Evolutionary conservation across 1,140 invertebrate species (phyloP).

Genomic region (Lysiphlebus fabarum): DNA sequence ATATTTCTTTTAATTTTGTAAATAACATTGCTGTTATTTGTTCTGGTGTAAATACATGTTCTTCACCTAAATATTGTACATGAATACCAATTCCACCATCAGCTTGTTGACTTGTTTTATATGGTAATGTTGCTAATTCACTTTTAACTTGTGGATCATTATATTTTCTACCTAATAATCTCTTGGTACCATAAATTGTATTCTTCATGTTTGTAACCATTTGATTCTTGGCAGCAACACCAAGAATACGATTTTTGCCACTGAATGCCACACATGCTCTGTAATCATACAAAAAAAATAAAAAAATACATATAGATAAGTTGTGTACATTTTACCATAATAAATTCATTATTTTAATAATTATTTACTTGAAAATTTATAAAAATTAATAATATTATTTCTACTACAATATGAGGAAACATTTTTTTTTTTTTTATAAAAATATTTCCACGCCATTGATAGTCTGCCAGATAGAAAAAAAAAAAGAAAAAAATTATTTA

Average conservation of each 20-base stretch:
- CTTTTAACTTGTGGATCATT: constrained; percentile 82
- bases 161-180: constrained; percentile 82
- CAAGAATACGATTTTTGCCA: constrained; percentile 86
- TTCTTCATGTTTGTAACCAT: constrained; percentile 96
- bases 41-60: constrained; percentile 85
- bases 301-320: too few species aligned
- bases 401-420: too few species aligned
- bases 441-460: too few species aligned
- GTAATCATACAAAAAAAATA: constrained; percentile 45
- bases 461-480: too few species aligned
- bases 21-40: constrained; percentile 96
- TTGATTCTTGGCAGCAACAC: constrained; percentile 95
- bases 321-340: too few species aligned
- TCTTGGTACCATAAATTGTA: constrained; percentile 91
- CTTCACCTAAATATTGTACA: constrained; percentile 84
- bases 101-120: constrained; percentile 64
- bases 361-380: too few species aligned
- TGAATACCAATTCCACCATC: constrained; percentile 76
- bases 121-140: constrained; percentile 76
- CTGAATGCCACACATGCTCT: constrained; percentile 95
- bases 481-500: too few species aligned
- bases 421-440: too few species aligned
- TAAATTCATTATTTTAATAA: too few species aligned
- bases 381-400: too few species aligned
- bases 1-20: constrained; percentile 92